Conservation (phyloP, 2,888 invertebrate genomes). For the Chloroclysta siterata region DNA sequence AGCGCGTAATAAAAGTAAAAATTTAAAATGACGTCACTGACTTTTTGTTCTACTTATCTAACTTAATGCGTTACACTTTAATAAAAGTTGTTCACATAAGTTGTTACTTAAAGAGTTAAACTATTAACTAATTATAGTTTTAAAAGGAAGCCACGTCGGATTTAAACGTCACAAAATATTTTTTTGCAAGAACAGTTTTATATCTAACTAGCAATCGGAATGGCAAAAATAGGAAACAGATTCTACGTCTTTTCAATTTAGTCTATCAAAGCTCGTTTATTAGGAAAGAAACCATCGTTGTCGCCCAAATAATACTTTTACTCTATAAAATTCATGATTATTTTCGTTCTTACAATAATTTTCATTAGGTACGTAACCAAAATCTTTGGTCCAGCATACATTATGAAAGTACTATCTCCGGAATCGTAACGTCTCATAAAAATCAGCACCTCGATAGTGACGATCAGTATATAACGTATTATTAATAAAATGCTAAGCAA, state of each 20-base stretch:
- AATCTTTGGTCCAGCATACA: not conserved
- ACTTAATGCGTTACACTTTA: no score
- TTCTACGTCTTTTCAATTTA: conserved; percentile 14
- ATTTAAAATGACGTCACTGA: no score
- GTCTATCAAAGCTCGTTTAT: conserved; percentile 16
- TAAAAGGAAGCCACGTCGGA: conserved; percentile 11
- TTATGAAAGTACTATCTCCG: not conserved
- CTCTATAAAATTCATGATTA: no score
- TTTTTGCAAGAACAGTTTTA: not conserved
- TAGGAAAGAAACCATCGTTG: conserved; percentile 13
- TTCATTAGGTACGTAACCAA: not conserved
- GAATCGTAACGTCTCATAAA: not conserved
- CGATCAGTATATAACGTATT: not conserved
- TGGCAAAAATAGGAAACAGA: conserved; percentile 19
- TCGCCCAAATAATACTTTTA: not conserved
- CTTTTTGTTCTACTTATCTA: no score
- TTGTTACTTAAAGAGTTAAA: not conserved
- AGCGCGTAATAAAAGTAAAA: no score
- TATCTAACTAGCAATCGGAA: conserved; percentile 2
- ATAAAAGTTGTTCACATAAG: no score
- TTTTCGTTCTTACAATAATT: not conserved
- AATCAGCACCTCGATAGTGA: conserved; percentile 1
- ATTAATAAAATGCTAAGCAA: not conserved
- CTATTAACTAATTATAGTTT: not conserved
- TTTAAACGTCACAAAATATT: not conserved